These are phyloP conservation scores for Patella ulyssiponensis DNA, from an alignment of 2,888 invertebrate genomes.

Conservation along the genomic window DNA sequence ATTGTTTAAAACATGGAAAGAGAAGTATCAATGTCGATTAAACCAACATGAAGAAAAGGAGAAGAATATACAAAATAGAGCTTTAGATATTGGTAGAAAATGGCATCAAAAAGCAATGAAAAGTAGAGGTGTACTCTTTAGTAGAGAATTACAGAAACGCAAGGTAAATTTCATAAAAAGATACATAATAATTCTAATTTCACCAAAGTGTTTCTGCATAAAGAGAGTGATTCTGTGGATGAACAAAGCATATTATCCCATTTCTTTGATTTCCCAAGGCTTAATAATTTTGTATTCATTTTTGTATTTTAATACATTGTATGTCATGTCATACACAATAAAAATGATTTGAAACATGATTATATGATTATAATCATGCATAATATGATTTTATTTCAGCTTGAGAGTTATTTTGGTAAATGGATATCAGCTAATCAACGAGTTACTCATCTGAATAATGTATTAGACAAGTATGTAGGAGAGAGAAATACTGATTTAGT, in stretches of 20 bases:
- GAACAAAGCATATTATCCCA: too few relatives aligned
- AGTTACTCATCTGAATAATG: slow-evolving; percentile 41
- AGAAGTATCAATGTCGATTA: slow-evolving; percentile 34
- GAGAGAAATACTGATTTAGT: slow-evolving; percentile 39
- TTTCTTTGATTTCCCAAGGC: too few relatives aligned
- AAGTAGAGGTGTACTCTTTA: slow-evolving; percentile 41
- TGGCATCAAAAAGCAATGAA: slow-evolving; percentile 53
- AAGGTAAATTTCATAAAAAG: slow-evolving; percentile 33
- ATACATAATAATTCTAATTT: neutral
- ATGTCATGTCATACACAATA: too few relatives aligned
- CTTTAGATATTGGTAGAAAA: slow-evolving; percentile 41
- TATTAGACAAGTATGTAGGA: slow-evolving; percentile 38
- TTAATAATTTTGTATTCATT: too few relatives aligned
- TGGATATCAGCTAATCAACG: slow-evolving; percentile 46
- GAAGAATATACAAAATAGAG: slow-evolving; percentile 38
- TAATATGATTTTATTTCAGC: neutral
- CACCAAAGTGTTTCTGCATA: too few relatives aligned
- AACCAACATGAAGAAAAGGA: slow-evolving; percentile 41
- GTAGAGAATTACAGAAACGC: slow-evolving; percentile 39
- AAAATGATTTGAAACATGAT: too few relatives aligned
- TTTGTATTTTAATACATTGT: too few relatives aligned
- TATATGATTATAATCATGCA: too few relatives aligned
- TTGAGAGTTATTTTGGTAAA: slow-evolving; percentile 34
- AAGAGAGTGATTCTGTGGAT: too few relatives aligned
- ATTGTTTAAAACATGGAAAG: slow-evolving; percentile 47